These are phyloP conservation scores for Eristalinus sepulchralis DNA, from an alignment of 2,888 invertebrate species.

Conservation along the genomic window DNA sequence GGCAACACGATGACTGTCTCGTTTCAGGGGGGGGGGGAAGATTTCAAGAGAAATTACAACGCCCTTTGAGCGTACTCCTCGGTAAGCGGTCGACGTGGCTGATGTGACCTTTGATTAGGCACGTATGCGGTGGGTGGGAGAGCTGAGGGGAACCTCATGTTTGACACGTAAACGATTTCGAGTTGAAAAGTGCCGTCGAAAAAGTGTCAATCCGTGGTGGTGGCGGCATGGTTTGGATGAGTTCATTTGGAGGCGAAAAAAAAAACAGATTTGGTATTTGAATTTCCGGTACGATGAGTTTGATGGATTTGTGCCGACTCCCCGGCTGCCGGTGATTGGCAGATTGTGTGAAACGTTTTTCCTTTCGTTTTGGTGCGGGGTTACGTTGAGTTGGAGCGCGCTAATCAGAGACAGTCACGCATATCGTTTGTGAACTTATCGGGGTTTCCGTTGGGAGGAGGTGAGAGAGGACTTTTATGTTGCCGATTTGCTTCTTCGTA, in stretches of 20 bases:
- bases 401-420: not conserved
- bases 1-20: not conserved
- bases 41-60: slow-evolving; percentile 34
- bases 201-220: slow-evolving; percentile 7
- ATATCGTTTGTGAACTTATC: not conserved
- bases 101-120: slow-evolving; percentile 35
- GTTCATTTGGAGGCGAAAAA: slow-evolving; percentile 12
- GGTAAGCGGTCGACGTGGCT: not conserved
- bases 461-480: not conserved
- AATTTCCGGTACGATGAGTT: slow-evolving; percentile 24
- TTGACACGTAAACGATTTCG: slow-evolving; percentile 6
- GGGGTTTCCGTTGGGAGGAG: too few relatives aligned
- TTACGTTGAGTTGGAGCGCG: not conserved
- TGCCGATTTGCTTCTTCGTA: not conserved
- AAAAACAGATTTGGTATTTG: slow-evolving; percentile 20
- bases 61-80: not conserved
- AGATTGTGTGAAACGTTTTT: not conserved
- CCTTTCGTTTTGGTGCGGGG: not conserved
- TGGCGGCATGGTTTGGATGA: not conserved
- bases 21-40: slow-evolving; percentile 9
- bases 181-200: not conserved
- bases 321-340: not conserved
- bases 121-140: not conserved
- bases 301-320: not conserved
- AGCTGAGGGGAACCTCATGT: not conserved